Conservation (phyloP, 1,140 invertebrate genomes). For the Cyphomyrmex costatus region DNA sequence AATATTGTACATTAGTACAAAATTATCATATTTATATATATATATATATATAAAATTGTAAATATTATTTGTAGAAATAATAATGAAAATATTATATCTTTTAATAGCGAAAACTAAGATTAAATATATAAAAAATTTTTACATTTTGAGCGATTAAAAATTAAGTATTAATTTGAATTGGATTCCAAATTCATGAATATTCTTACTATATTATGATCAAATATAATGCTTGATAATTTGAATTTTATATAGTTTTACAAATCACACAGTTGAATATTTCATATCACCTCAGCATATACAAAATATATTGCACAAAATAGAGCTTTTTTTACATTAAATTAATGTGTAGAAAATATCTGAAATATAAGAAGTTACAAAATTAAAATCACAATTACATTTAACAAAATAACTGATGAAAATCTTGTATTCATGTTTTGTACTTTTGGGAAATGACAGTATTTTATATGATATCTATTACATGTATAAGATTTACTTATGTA, state of each 20-base stretch:
- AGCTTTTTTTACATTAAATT: not conserved
- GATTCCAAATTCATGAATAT: not conserved
- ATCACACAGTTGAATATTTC: conserved; percentile 33
- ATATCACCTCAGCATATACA: conserved; percentile 6
- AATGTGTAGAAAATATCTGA: conserved; percentile 9
- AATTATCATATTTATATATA: not conserved
- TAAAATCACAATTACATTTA: conserved; percentile 7
- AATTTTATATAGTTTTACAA: conserved; percentile 7
- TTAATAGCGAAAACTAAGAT: not conserved
- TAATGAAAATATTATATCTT: not conserved
- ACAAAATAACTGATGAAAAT: conserved; percentile 19
- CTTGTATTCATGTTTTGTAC: conserved; percentile 26
- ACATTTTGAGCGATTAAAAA: not conserved
- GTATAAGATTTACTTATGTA: not conserved
- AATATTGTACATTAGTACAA: conserved; percentile 9
- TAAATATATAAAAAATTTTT: not conserved
- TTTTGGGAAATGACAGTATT: not conserved
- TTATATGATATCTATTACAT: not conserved
- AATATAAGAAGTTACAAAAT: conserved; percentile 4
- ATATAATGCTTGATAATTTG: not conserved
- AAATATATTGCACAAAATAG: conserved; percentile 34
- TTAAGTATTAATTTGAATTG: not conserved
- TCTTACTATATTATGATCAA: not conserved
- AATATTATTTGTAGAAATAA: conserved; percentile 29
- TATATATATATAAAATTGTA: not conserved